Percentiles rank a stretch among this genome's conserved stretches.
These are phyloP conservation scores for Plebejus argus DNA, from an alignment of 2,888 invertebrate genomes.

Conservation along the genomic window DNA sequence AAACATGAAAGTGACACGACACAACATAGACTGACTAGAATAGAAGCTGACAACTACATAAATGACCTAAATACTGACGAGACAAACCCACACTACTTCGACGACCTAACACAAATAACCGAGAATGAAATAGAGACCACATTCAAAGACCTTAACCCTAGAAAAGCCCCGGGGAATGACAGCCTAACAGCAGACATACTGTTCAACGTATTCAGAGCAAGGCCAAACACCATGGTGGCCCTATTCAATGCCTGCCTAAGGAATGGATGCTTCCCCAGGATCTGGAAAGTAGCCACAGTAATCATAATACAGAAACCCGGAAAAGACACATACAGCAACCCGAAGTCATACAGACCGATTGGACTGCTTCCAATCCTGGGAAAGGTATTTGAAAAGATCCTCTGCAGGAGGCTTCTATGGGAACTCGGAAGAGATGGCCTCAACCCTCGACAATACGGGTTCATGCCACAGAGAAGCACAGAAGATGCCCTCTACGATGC, in stretches of 20 bases:
- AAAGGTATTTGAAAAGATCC: constrained; percentile 39
- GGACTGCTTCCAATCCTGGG: constrained; percentile 38
- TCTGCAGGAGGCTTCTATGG: constrained; percentile 30
- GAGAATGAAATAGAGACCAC: not conserved
- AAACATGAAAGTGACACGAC: constrained; percentile 14
- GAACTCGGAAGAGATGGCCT: not conserved
- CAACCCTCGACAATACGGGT: not conserved
- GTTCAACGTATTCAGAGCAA: not conserved
- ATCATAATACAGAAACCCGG: constrained; percentile 35
- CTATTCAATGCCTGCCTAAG: constrained; percentile 38
- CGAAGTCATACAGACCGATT: constrained; percentile 38
- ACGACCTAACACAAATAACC: not conserved
- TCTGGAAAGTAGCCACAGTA: constrained; percentile 37
- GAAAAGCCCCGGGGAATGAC: constrained; percentile 39
- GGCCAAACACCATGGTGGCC: constrained; percentile 26
- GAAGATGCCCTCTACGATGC: not conserved
- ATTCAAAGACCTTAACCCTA: constrained; percentile 30
- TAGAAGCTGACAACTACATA: not conserved
- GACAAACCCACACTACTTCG: not conserved
- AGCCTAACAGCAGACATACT: constrained; percentile 39
- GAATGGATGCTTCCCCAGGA: constrained; percentile 34
- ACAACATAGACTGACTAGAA: constrained; percentile 3
- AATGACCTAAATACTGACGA: not conserved
- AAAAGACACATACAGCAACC: constrained; percentile 31
- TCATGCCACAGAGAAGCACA: not conserved